Base-by-base conservation (phyloP, 2,888 invertebrate genomes). In the Lasioglossum pauxillum region DNA sequence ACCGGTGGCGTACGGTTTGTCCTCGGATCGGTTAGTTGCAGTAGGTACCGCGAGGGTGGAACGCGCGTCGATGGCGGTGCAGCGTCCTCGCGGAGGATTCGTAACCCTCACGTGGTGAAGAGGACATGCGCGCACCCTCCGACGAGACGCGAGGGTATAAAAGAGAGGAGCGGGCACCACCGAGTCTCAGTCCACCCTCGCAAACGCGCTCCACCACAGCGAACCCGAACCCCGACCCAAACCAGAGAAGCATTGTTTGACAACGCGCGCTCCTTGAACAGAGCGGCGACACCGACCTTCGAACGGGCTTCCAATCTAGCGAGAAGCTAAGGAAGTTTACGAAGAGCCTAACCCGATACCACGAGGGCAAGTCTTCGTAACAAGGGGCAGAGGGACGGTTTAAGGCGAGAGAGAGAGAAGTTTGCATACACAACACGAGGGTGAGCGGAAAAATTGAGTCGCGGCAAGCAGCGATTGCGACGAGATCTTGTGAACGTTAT, bases 101-200 rank as follows among this genome's bases (percentile, higher is more conserved):
- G 80, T 27, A 64, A 89, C 82, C 87, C 87, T 92, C 92, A 90
- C 90, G 89, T 89, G 88, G 88, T 77, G 75, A 73, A 67, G 69
- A 78, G 86, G 85, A 89, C 92, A 92, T 93, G 93, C 93, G 93
- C 93, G 89, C 80, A 86, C 84, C 87, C 81, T 69, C 74, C 44
- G 74, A 79, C 57, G 75, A 77, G 44, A 71, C 79, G 86, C 88
- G 88, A 90, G 90, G 86, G 83, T 93, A 93, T 94, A 94, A 92
- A 94, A 93, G 91, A 88, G 86, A 85, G 88, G 73, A 88, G 73
- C 78, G 83, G 90, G 80, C 85, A 88, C 88, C 85, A 78, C 84
- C 75, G 88, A 71, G 79, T 86, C 89, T 93, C 93, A 94, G 94
- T 94, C 80, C 78, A 89, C 89, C 88, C 89, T 91, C 90, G 86